Evolutionary conservation across 2,797 vertebrate species (phyloP).

Genomic region (Neosilurus hyrtlii): DNA sequence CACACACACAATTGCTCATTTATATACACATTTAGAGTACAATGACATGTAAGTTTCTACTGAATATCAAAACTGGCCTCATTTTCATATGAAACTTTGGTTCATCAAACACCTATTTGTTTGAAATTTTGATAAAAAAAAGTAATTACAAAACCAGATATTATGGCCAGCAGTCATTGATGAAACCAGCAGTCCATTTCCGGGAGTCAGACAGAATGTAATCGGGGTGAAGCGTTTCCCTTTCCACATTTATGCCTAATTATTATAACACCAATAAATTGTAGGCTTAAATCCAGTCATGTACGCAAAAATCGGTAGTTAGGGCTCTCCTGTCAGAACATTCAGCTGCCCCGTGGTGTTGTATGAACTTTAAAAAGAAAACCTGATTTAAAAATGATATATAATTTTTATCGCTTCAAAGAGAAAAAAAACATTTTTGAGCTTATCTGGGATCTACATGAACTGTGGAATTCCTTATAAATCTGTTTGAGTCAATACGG

Average conservation of each 20-base stretch:
- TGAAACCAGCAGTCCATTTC: neutral
- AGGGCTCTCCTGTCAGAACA: neutral
- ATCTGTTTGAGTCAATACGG: neutral
- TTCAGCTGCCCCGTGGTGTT: neutral
- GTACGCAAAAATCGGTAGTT: neutral
- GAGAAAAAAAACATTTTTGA: too few species aligned
- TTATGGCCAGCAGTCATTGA: neutral
- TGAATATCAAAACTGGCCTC: neutral
- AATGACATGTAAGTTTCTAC: neutral
- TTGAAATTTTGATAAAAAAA: neutral
- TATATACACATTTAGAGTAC: neutral
- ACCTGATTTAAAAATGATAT: too few species aligned
- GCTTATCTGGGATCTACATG: neutral
- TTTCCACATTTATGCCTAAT: neutral
- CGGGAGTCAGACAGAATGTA: neutral
- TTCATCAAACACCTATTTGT: neutral
- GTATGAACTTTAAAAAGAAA: too few species aligned
- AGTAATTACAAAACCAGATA: neutral
- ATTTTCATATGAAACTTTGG: neutral
- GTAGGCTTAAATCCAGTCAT: neutral
- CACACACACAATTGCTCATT: neutral
- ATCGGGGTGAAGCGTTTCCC: neutral
- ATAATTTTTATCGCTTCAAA: too few species aligned
- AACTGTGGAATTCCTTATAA: neutral
- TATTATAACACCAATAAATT: neutral